Base-by-base conservation (phyloP, 2,113 vertebrate genomes). In the Canis aureus region DNA sequence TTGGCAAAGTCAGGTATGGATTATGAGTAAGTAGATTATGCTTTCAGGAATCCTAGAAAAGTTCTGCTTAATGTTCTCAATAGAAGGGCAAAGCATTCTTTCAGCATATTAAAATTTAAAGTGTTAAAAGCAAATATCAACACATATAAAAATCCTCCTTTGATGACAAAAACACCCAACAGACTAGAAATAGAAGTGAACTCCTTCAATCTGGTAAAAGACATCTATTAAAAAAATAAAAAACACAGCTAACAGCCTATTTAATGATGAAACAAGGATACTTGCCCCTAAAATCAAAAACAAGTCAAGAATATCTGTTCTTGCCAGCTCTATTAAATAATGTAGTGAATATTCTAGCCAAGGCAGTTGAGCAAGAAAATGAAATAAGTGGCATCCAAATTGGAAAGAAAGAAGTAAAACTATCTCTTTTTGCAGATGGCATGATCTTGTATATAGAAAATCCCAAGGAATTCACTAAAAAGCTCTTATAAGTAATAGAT, bases 71-170 rank as follows among this genome's bases (percentile, higher is more conserved):
- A 20, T 84, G 4, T 73, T 91, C 23, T 90, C 38, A 66, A n/a
- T 32, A 92, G 49, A 92, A 84, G 38, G 17, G 15, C 23, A 92
- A 78, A 12, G 29, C 3, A 78, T 79, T 59, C 13, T 92, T 79
- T 64, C 3, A 94, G 55, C 10, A 87, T 43, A 83, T 82, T 43
- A 95, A 66, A 79, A 79, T 10, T n/a, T 78, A 85, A 95, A 35
- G 17, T 55, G 17, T 96, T 79, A 78, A 60, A 94, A 79, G 89
- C 7, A 96, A 91, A 79, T 82, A 60, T 73, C 13, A 93, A 94
- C 62, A 94, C 11, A 80, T 64, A 79, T 3, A 88, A 91, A 88
- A 87, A 78, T 27, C 12, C 0, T 12, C 0, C 32, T 91, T 95
- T 69, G 32, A 55, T 62, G 32, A 94, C 67, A 80, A 89, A 92